phyloP scores from a whole-genome alignment of 2,113 vertebrate genomes.

The Cyphomyrus discorhynchus region DNA sequence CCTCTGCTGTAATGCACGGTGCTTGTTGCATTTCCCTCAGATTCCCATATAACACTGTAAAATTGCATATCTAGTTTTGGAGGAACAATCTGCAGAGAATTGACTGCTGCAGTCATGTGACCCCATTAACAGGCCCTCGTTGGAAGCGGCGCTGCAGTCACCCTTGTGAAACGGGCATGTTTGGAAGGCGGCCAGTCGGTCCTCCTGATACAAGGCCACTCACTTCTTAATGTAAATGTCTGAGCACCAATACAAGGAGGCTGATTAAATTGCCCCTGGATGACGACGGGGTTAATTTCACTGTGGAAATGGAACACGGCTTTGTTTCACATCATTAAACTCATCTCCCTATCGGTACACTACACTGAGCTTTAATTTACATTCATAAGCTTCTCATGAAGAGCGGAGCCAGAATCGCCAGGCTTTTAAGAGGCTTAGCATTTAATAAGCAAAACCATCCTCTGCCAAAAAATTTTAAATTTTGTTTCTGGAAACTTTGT shows the following conservation, averaged over 20 bases:
- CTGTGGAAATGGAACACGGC: constrained; percentile 38
- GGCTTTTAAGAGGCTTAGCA: constrained; percentile 32
- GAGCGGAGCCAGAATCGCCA: constrained; percentile 33
- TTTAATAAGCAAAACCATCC: constrained; percentile 40
- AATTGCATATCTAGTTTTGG: neutral
- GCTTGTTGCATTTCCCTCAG: neutral
- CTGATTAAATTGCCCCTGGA: constrained; percentile 19
- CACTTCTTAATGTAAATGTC: constrained; percentile 11
- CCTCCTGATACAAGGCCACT: neutral
- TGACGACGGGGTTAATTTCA: constrained; percentile 21
- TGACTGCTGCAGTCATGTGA: neutral
- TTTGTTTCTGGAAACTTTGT: constrained; percentile 1
- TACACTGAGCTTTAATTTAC: constrained; percentile 42
- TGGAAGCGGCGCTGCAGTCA: neutral
- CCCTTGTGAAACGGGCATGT: neutral
- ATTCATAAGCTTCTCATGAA: constrained; percentile 45
- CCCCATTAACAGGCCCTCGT: neutral
- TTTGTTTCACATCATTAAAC: constrained; percentile 40
- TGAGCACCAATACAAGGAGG: constrained; percentile 1
- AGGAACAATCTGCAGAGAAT: neutral
- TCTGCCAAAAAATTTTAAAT: constrained; percentile 25
- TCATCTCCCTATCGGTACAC: constrained; percentile 22
- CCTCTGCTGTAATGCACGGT: neutral
- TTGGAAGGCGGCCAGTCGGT: constrained; percentile 19
- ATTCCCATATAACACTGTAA: neutral